Evolutionary conservation across 2,888 invertebrate genomes (phyloP).

Genomic region (Metalampra italica): DNA sequence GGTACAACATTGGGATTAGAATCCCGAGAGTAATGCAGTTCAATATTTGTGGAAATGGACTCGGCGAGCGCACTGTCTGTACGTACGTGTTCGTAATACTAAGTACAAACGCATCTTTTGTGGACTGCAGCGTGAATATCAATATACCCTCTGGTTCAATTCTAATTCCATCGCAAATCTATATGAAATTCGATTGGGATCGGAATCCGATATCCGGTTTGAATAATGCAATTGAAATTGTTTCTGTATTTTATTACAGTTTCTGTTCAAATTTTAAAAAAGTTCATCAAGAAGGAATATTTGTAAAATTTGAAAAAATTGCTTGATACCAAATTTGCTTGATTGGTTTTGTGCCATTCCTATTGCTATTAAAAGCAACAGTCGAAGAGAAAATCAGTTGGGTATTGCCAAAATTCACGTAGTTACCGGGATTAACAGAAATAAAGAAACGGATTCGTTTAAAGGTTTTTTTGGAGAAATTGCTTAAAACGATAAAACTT

Average conservation of each 20-base stretch:
- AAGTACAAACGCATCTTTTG: slow-evolving; percentile 41
- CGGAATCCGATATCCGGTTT: slow-evolving; percentile 19
- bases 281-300: too few relatives aligned
- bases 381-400: too few relatives aligned
- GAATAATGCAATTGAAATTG: slow-evolving; percentile 19
- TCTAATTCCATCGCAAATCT: slow-evolving; percentile 56
- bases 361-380: too few relatives aligned
- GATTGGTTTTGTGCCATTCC: too few relatives aligned
- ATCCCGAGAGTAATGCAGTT: slow-evolving; percentile 47
- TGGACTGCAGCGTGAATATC: slow-evolving; percentile 39
- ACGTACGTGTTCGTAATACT: slow-evolving; percentile 53
- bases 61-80: slow-evolving; percentile 43
- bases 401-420: too few relatives aligned
- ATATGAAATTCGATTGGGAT: slow-evolving; percentile 22
- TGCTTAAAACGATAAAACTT: too few relatives aligned
- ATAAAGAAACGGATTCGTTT: too few relatives aligned
- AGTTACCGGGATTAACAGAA: too few relatives aligned
- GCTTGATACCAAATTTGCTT: too few relatives aligned
- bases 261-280: too few relatives aligned
- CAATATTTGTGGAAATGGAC: slow-evolving; percentile 61
- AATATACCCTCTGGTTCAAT: slow-evolving; percentile 35
- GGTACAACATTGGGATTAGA: slow-evolving; percentile 19
- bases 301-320: too few relatives aligned
- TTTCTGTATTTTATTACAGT: slow-evolving; percentile 16
- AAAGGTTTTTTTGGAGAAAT: too few relatives aligned